Evolutionary conservation across 1,140 invertebrate species (phyloP).

Genomic region (Himalopsyche phryganea): DNA sequence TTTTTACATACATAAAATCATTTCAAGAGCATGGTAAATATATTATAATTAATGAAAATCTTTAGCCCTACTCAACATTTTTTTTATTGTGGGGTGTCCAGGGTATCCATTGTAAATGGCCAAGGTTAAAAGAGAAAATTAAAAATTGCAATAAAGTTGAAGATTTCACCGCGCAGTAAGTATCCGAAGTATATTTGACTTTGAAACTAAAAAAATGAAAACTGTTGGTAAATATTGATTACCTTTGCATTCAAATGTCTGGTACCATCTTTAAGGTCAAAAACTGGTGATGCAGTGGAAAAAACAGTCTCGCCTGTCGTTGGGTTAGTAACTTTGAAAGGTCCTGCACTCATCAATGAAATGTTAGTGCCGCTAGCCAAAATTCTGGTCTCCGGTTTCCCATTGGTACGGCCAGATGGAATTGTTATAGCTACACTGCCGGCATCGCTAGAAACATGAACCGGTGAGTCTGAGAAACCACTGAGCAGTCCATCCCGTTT

Average conservation of each 20-base stretch:
- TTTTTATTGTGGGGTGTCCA: too few relatives aligned
- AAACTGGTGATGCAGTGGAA: slow-evolving; percentile 68
- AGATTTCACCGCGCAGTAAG: too few relatives aligned
- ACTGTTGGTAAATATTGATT: neutral
- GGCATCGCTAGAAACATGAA: slow-evolving; percentile 54
- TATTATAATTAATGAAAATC: too few relatives aligned
- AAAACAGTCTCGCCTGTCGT: slow-evolving; percentile 64
- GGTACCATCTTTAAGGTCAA: slow-evolving; percentile 65
- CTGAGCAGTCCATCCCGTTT: slow-evolving; percentile 64
- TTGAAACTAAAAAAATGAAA: too few relatives aligned
- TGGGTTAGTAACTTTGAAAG: slow-evolving; percentile 67
- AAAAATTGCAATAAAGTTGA: too few relatives aligned
- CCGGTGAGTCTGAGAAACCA: slow-evolving; percentile 69
- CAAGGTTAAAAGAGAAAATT: too few relatives aligned
- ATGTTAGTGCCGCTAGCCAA: slow-evolving; percentile 60
- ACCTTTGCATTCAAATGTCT: slow-evolving; percentile 65
- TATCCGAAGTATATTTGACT: too few relatives aligned
- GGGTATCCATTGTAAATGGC: too few relatives aligned
- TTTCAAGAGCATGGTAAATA: too few relatives aligned
- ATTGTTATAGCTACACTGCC: neutral
- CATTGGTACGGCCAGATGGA: too few relatives aligned
- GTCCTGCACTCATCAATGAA: slow-evolving; percentile 59
- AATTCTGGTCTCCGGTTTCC: slow-evolving; percentile 47
- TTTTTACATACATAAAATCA: too few relatives aligned
- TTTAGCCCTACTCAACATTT: too few relatives aligned